phyloP scores from a whole-genome alignment of 1,140 invertebrate species.

The Aphis gossypii region DNA sequence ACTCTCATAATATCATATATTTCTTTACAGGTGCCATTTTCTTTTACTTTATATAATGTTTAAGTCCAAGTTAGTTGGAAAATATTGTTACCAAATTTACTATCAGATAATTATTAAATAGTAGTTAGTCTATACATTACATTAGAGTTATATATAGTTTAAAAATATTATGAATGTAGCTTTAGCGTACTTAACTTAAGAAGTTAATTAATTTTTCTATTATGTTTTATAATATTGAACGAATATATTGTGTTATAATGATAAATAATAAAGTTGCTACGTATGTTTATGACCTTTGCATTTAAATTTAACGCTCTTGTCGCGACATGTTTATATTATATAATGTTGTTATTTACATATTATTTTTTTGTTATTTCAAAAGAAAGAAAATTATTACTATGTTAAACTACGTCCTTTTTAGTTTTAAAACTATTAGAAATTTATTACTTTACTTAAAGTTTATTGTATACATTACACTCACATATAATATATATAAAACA shows the following conservation, averaged over 20 bases:
- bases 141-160: conserved; percentile 45
- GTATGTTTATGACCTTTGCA: conserved; percentile 38
- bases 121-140: conserved; percentile 41
- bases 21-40: conserved; percentile 57
- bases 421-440: conserved; percentile 34
- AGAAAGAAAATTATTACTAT: conserved; percentile 5
- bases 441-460: conserved; percentile 43
- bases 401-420: conserved; percentile 26
- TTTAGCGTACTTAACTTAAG: conserved; percentile 43
- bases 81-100: conserved; percentile 56
- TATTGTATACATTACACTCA: conserved; percentile 16
- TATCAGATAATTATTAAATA: conserved; percentile 53
- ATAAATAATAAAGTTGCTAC: conserved; percentile 49
- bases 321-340: neutral
- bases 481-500: neutral
- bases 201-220: conserved; percentile 44
- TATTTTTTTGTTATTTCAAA: conserved; percentile 8
- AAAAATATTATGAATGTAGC: conserved; percentile 29
- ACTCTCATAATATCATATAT: conserved; percentile 45
- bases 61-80: conserved; percentile 51
- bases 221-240: conserved; percentile 43
- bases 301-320: conserved; percentile 40
- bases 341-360: conserved; percentile 39
- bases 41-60: conserved; percentile 33
- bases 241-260: conserved; percentile 32